Evolutionary conservation across 2,797 vertebrate genomes (phyloP).

Genomic region (Pangasius larnaudii): DNA sequence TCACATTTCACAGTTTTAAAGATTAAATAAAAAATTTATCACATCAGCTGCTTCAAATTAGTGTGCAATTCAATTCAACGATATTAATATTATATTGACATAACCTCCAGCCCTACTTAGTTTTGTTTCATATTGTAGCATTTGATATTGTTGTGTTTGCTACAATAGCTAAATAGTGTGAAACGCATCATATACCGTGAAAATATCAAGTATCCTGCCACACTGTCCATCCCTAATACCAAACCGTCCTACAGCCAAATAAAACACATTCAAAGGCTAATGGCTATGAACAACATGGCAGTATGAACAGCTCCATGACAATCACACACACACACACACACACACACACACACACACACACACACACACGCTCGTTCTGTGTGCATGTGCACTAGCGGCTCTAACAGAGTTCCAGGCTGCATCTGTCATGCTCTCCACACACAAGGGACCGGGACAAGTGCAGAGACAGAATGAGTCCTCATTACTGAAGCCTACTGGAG

Average conservation of each 20-base stretch:
- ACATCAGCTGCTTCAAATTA: background rate
- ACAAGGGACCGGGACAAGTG: background rate
- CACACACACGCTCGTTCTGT: background rate
- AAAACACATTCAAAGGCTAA: background rate
- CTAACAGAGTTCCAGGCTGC: background rate
- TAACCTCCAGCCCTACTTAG: background rate
- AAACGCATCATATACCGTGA: too few relatives aligned
- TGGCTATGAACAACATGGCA: background rate
- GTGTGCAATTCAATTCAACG: background rate
- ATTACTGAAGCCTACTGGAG: slow-evolving; percentile 24
- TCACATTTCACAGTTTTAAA: background rate
- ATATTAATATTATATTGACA: background rate
- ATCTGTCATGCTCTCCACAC: slow-evolving; percentile 16
- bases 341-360: background rate
- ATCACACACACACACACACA: background rate
- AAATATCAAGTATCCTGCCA: background rate
- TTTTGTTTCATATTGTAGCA: background rate
- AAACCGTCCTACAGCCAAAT: background rate
- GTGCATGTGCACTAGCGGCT: background rate
- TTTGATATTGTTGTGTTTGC: background rate
- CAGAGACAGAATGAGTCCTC: slow-evolving; percentile 21
- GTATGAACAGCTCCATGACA: background rate
- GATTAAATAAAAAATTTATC: background rate
- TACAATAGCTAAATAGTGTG: background rate
- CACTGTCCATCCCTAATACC: background rate